Evolutionary conservation across 2,113 vertebrate species (phyloP).

Genomic region (Circaetus gallicus): DNA sequence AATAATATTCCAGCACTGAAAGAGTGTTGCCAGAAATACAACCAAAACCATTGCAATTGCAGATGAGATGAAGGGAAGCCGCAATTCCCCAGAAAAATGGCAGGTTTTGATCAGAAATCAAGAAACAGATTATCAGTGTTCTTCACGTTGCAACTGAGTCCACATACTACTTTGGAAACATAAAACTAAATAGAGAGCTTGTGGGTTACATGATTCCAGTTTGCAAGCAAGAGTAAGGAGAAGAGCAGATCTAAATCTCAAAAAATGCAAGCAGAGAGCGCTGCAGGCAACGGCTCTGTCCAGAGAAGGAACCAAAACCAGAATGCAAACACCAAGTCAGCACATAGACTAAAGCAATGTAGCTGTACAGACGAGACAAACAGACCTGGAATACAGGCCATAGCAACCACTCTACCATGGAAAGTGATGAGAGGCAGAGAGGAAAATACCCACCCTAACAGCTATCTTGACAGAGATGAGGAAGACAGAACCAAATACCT

Average conservation of each 20-base stretch:
- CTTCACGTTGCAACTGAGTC: neutral
- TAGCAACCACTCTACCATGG: neutral
- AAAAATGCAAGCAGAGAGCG: neutral
- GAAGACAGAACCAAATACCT: neutral
- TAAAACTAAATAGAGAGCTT: neutral
- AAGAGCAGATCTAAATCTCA: neutral
- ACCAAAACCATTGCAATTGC: neutral
- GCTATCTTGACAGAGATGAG: neutral
- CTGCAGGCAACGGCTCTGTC: neutral
- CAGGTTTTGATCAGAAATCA: neutral
- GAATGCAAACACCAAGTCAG: neutral
- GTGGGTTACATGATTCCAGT: rapidly evolving
- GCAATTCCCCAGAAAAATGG: neutral
- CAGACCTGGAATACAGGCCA: neutral
- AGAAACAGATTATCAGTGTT: neutral
- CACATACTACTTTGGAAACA: neutral
- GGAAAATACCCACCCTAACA: neutral
- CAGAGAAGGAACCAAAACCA: neutral
- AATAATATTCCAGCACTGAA: neutral
- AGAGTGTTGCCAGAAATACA: neutral
- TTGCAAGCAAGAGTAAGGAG: neutral
- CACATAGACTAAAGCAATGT: neutral
- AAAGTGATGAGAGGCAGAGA: neutral
- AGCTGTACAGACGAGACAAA: neutral
- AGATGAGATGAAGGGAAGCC: neutral